Evolutionary conservation across 1,140 invertebrate species (phyloP).

Genomic region (Calliphora vicina): DNA sequence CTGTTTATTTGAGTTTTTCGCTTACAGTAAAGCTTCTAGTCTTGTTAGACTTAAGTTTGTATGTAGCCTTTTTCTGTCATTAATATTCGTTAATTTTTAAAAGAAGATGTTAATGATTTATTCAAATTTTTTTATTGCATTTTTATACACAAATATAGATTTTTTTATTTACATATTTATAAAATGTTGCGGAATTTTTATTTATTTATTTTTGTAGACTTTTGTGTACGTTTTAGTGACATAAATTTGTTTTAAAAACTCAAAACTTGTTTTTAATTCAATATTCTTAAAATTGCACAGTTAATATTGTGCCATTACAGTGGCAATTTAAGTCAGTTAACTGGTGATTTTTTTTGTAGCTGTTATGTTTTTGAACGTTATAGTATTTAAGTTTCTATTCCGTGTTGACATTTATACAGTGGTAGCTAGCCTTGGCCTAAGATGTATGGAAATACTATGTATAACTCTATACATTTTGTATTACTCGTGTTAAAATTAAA

Average conservation of each 20-base stretch:
- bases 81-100: not conserved
- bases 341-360: not conserved
- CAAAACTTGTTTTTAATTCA: constrained; percentile 11
- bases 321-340: not conserved
- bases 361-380: not conserved
- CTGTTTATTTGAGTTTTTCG: constrained; percentile 4
- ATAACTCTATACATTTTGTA: not conserved
- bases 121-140: not conserved
- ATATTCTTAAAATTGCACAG: not conserved
- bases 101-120: constrained; percentile 15
- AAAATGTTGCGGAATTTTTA: constrained; percentile 13
- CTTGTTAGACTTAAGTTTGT: not conserved
- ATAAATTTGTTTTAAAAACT: constrained; percentile 25
- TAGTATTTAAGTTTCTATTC: not conserved
- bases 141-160: not conserved
- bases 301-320: not conserved
- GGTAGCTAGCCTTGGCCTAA: not conserved
- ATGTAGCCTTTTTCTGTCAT: not conserved
- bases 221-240: constrained; percentile 10
- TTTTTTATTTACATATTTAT: not conserved
- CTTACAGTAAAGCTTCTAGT: not conserved
- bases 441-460: not conserved
- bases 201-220: not conserved
- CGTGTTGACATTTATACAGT: not conserved
- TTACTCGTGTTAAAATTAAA: not conserved